Base-by-base conservation (phyloP, 2,113 vertebrate species). In the Coptodon rendalli region DNA sequence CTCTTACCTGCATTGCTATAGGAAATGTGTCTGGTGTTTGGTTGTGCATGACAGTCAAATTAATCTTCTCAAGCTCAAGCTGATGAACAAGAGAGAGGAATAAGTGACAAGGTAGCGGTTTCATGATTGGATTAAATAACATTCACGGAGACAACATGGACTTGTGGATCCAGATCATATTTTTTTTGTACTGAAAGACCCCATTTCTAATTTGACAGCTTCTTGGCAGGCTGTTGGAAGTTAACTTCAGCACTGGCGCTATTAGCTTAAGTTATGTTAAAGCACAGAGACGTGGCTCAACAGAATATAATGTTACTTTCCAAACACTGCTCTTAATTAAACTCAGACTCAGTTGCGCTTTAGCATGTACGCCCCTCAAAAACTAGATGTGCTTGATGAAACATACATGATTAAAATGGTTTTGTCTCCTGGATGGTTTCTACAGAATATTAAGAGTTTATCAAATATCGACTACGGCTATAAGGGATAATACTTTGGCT, bases 261-360 rank as follows among this genome's bases (percentile, higher is more conserved):
- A 71, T 87, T 34, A 87, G 22, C 53, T 86, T 43, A 43, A 45
- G 59, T 48, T 31, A 27, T 80, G 53, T 89, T 56, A 84, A 85
- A 76, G 59, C 45, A 56, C 85, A 56, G 71, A 80, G 81, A 87
- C 82, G 38, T 22, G 59, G 52, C 57, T 87, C 63, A 34, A 45
- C 56, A 29, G 84, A 87, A 91, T 89, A 90, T 93, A 87, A 36
- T 52, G 63, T 95, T 94, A 63, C 91, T 94, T 68, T 91, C 52
- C 56, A 91, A 90, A 91, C 88, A 87, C 81, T 61, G 61, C 80
- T 82, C 24, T 61, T 91, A 82, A 86, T 93, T 87, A 81, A 87
- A 89, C 83, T 80, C 71, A 91, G 68, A 84, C 59, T 45, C 50
- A 40, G 56, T 68, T 92, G 91, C 63, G 22, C 59, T 86, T 93